phyloP scores from a whole-genome alignment of 2,888 invertebrate species.

The Amiota minor region DNA sequence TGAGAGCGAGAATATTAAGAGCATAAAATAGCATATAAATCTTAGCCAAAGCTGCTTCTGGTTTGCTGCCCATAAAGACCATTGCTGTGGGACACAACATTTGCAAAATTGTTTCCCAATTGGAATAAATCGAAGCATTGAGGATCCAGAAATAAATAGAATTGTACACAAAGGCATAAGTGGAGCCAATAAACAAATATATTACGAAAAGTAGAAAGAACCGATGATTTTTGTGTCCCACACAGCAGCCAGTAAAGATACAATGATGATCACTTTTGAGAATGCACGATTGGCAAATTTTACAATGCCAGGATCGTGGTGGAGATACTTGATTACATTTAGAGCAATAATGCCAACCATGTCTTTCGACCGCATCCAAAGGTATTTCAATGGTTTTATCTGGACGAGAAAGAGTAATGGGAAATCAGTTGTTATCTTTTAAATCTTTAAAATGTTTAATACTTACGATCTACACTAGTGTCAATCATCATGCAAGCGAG shows the following conservation, averaged over 20 bases:
- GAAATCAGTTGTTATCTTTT: too few species aligned
- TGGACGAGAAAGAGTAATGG: neutral
- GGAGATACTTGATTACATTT: slow-evolving; percentile 83
- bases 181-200: slow-evolving; percentile 81
- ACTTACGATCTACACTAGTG: slow-evolving; percentile 80
- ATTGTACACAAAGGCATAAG: slow-evolving; percentile 83
- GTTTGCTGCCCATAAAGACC: slow-evolving; percentile 74
- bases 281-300: slow-evolving; percentile 86
- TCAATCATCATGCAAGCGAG: slow-evolving; percentile 83
- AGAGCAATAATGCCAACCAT: slow-evolving; percentile 85
- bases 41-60: slow-evolving; percentile 79
- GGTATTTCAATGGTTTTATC: slow-evolving; percentile 49
- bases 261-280: slow-evolving; percentile 90
- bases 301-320: slow-evolving; percentile 93
- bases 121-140: slow-evolving; percentile 57
- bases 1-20: slow-evolving; percentile 80
- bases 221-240: slow-evolving; percentile 89
- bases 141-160: slow-evolving; percentile 77
- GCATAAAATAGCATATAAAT: slow-evolving; percentile 81
- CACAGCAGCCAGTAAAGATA: slow-evolving; percentile 88
- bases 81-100: slow-evolving; percentile 83
- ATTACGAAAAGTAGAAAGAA: slow-evolving; percentile 87
- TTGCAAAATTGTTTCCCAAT: slow-evolving; percentile 77
- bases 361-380: slow-evolving; percentile 21
- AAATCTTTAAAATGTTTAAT: neutral